These are phyloP conservation scores for Halyomorpha halys DNA, from an alignment of 1,140 invertebrate species.

Conservation along the genomic window DNA sequence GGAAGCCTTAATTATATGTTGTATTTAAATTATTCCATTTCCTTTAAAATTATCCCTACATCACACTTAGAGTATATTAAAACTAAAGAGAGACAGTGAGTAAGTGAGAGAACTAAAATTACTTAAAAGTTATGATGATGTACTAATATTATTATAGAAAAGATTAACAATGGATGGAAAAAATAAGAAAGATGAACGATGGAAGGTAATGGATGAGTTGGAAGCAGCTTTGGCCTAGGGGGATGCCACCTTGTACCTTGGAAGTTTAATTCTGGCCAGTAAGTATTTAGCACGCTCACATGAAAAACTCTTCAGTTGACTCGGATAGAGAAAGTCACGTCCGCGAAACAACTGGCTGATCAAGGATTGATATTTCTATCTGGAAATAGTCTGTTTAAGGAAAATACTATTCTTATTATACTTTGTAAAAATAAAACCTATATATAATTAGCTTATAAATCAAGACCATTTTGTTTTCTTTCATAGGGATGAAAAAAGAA, in stretches of 20 bases:
- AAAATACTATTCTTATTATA: constrained; percentile 6
- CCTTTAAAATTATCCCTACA: background rate
- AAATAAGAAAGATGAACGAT: background rate
- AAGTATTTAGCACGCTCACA: constrained; percentile 42
- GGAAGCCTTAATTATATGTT: background rate
- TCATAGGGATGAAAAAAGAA: background rate
- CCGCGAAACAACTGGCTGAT: constrained; percentile 51
- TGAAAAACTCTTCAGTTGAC: constrained; percentile 67
- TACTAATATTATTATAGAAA: background rate
- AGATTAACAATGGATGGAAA: background rate
- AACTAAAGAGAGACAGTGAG: background rate
- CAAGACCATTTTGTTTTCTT: background rate
- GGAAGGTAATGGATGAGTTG: constrained; percentile 1
- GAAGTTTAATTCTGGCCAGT: background rate
- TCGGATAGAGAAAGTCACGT: constrained; percentile 68
- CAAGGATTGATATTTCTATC: constrained; percentile 74
- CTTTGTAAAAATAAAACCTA: too few species aligned
- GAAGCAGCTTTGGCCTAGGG: background rate
- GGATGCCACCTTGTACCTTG: background rate
- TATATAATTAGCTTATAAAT: background rate
- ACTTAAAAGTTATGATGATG: background rate
- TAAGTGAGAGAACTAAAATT: constrained; percentile 5
- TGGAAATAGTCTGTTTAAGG: constrained; percentile 31
- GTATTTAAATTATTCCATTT: too few species aligned
- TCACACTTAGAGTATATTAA: background rate